These are phyloP conservation scores for Acrocera orbiculus DNA, from an alignment of 2,888 invertebrate genomes.

Conservation along the genomic window DNA sequence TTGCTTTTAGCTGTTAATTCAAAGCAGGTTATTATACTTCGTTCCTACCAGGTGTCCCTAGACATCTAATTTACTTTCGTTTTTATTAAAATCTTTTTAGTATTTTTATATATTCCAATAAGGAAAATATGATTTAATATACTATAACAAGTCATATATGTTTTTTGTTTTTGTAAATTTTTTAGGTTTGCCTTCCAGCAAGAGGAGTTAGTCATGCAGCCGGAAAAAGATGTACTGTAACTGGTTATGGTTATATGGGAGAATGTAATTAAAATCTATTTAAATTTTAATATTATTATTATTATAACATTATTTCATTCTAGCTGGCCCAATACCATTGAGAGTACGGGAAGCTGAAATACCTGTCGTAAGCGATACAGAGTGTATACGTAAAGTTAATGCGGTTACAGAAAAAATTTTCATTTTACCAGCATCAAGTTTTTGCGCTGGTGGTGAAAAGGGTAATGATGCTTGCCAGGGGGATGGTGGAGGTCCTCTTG, in stretches of 20 bases:
- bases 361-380: constrained; percentile 81
- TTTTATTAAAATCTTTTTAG: too few species aligned
- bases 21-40: too few species aligned
- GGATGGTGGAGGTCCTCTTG: constrained; percentile 84
- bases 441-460: constrained; percentile 85
- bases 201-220: constrained; percentile 76
- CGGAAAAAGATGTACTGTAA: constrained; percentile 80
- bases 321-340: constrained; percentile 76
- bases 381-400: constrained; percentile 82
- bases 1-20: too few species aligned
- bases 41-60: too few species aligned
- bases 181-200: constrained; percentile 74
- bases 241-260: constrained; percentile 90
- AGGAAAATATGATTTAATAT: too few species aligned
- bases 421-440: constrained; percentile 80
- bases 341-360: constrained; percentile 79
- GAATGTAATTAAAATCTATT: constrained; percentile 43
- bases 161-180: constrained; percentile 22
- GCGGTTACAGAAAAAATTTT: constrained; percentile 90
- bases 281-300: not conserved
- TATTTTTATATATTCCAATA: too few species aligned
- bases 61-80: too few species aligned
- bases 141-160: not conserved
- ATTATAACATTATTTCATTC: constrained; percentile 5
- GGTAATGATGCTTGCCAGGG: constrained; percentile 92